phyloP scores from a whole-genome alignment of 2,888 invertebrate species.

The Tineola bisselliella region DNA sequence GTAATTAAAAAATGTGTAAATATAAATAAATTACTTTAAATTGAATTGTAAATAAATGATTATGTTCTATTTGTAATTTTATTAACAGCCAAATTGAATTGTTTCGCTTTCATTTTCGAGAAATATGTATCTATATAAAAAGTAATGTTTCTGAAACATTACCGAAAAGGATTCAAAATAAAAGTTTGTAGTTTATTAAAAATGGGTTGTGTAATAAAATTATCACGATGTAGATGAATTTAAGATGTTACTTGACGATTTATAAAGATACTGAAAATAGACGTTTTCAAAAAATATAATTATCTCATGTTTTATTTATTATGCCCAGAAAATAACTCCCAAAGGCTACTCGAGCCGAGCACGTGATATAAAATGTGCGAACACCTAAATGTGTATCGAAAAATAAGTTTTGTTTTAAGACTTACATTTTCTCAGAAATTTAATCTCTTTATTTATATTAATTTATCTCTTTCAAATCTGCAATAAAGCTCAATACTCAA shows the following conservation, averaged over 20 bases:
- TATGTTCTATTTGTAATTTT: constrained; percentile 12
- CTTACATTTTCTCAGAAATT: too few relatives aligned
- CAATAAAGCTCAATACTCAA: too few relatives aligned
- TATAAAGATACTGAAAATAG: constrained; percentile 43
- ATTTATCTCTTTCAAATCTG: too few relatives aligned
- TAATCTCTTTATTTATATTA: too few relatives aligned
- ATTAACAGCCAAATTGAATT: constrained; percentile 14
- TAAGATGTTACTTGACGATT: constrained; percentile 53
- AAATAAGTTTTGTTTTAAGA: too few relatives aligned
- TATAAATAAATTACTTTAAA: not conserved
- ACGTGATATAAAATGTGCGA: too few relatives aligned
- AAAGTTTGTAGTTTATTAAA: constrained; percentile 46
- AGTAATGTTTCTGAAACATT: constrained; percentile 13
- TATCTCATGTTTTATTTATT: not conserved
- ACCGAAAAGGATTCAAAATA: not conserved
- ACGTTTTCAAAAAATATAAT: constrained; percentile 17
- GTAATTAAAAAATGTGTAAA: not conserved
- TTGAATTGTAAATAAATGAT: constrained; percentile 16
- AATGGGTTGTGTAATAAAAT: constrained; percentile 61
- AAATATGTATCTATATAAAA: constrained; percentile 1
- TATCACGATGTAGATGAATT: constrained; percentile 55
- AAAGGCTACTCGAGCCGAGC: too few relatives aligned
- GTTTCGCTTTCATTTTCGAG: constrained; percentile 13
- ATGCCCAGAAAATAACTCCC: not conserved
- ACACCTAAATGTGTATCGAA: too few relatives aligned